Percentiles rank a stretch among this genome's conserved stretches.
phyloP scores from a whole-genome alignment of 2,797 vertebrate genomes.

The Thalassophryne amazonica region DNA sequence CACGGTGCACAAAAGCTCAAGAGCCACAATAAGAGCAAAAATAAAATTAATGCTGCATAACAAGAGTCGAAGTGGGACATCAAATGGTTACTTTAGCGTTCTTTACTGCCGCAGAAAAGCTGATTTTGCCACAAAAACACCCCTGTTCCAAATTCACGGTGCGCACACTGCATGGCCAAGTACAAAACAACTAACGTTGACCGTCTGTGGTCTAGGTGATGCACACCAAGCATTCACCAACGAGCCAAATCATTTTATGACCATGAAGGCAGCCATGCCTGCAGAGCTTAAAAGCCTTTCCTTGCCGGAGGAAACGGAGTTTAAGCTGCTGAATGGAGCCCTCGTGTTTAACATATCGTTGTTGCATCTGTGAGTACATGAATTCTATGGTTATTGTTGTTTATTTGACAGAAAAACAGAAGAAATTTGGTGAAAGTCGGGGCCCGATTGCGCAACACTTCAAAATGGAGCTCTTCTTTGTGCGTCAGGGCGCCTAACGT shows the following conservation, averaged over 20 bases:
- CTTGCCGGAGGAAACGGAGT: slow-evolving; percentile 8
- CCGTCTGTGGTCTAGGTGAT: slow-evolving; percentile 69
- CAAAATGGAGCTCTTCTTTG: too few species aligned
- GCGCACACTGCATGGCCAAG: slow-evolving; percentile 74
- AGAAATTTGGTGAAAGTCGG: not conserved
- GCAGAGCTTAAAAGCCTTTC: slow-evolving; percentile 22
- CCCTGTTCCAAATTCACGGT: too few species aligned
- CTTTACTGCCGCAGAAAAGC: not conserved
- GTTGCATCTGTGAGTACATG: slow-evolving; percentile 42
- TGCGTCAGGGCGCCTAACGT: too few species aligned
- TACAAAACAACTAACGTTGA: slow-evolving; percentile 78
- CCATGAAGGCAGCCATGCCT: slow-evolving; percentile 63
- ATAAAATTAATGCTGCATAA: not conserved
- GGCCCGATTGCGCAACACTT: too few species aligned
- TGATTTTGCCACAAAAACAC: slow-evolving; percentile 2
- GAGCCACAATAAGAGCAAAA: slow-evolving; percentile 6
- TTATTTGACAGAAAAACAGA: not conserved
- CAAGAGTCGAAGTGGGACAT: too few species aligned
- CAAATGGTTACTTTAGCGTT: too few species aligned
- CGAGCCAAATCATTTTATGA: slow-evolving; percentile 73
- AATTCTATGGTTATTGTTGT: not conserved
- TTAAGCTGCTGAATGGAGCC: slow-evolving; percentile 18
- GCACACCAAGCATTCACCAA: slow-evolving; percentile 64
- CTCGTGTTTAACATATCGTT: not conserved
- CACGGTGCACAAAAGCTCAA: not conserved